A percentile compares a stretch with the other conserved stretches of the same genome.
Conservation (phyloP, 2,113 vertebrate species). For the Semicossyphus pulcher region DNA sequence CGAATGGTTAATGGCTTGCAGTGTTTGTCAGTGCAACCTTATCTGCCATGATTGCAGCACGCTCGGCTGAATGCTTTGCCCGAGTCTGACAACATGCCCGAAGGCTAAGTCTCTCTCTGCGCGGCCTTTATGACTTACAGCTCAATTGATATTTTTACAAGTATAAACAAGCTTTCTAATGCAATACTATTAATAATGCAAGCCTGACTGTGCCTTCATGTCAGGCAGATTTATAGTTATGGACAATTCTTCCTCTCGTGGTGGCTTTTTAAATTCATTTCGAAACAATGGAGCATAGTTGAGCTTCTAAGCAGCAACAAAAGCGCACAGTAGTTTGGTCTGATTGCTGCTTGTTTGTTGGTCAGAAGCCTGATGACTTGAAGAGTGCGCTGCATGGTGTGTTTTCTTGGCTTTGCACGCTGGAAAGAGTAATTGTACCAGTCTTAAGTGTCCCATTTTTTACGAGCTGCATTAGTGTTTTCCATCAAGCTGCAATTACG, state of each 20-base stretch:
- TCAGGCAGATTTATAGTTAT: slow-evolving; percentile 28
- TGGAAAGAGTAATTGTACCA: slow-evolving; percentile 78
- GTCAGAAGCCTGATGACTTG: slow-evolving; percentile 62
- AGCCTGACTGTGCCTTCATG: slow-evolving; percentile 7
- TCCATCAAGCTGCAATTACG: slow-evolving; percentile 79
- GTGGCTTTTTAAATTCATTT: slow-evolving; percentile 29
- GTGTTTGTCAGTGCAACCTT: slow-evolving; percentile 33
- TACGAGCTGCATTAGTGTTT: slow-evolving; percentile 79
- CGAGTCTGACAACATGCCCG: slow-evolving; percentile 34
- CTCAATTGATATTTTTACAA: slow-evolving; percentile 22
- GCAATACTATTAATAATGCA: slow-evolving; percentile 36
- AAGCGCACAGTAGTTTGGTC: slow-evolving; percentile 58
- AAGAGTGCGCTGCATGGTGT: slow-evolving; percentile 43
- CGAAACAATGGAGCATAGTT: slow-evolving; percentile 24
- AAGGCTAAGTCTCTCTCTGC: background rate
- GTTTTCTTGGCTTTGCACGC: slow-evolving; percentile 71
- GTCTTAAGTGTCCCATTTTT: slow-evolving; percentile 77
- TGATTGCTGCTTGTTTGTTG: slow-evolving; percentile 67
- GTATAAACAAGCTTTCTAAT: slow-evolving; percentile 35
- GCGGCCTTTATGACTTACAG: slow-evolving; percentile 18
- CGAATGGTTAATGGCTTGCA: slow-evolving; percentile 35
- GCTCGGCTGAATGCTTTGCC: slow-evolving; percentile 36
- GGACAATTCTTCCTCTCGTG: slow-evolving; percentile 19
- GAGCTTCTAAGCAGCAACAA: slow-evolving; percentile 22
- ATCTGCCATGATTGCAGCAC: slow-evolving; percentile 32